A percentile compares a stretch with the other conserved stretches of the same genome.
These are phyloP conservation scores for Lanistes nyassanus DNA, from an alignment of 1,140 invertebrate genomes.

Conservation along the genomic window DNA sequence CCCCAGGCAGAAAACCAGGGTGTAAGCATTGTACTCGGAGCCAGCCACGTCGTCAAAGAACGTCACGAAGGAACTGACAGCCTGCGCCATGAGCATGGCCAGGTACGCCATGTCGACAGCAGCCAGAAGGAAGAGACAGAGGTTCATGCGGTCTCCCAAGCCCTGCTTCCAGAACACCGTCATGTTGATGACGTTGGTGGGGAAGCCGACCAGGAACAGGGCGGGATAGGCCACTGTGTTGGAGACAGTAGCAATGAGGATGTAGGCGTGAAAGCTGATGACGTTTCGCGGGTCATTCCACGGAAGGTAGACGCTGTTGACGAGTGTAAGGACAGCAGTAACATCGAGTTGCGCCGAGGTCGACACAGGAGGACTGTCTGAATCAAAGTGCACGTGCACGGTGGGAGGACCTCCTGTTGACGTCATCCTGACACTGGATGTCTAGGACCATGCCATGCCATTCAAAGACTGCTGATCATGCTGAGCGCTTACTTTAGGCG, in stretches of 20 bases:
- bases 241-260: background rate
- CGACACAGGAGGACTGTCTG: too few species aligned
- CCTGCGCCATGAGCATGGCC: slow-evolving; percentile 5
- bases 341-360: too few species aligned
- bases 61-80: slow-evolving; percentile 5
- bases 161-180: slow-evolving; percentile 13
- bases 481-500: too few species aligned
- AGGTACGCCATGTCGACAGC: slow-evolving; percentile 9
- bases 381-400: too few species aligned
- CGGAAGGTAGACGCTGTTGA: background rate
- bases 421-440: too few species aligned
- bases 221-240: background rate
- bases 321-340: too few species aligned
- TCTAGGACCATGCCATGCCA: too few species aligned
- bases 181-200: slow-evolving; percentile 9
- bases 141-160: slow-evolving; percentile 13
- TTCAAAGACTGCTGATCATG: too few species aligned
- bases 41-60: background rate
- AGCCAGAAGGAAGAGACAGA: slow-evolving; percentile 5
- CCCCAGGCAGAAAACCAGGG: slow-evolving; percentile 15
- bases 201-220: slow-evolving; percentile 17
- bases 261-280: background rate
- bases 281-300: background rate
- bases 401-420: too few species aligned
- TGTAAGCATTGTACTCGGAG: slow-evolving; percentile 1